Evolutionary conservation across 1,140 invertebrate genomes (phyloP), one percentile per base, ranked within the genome.

Genomic region (Drosophila truncata): DNA sequence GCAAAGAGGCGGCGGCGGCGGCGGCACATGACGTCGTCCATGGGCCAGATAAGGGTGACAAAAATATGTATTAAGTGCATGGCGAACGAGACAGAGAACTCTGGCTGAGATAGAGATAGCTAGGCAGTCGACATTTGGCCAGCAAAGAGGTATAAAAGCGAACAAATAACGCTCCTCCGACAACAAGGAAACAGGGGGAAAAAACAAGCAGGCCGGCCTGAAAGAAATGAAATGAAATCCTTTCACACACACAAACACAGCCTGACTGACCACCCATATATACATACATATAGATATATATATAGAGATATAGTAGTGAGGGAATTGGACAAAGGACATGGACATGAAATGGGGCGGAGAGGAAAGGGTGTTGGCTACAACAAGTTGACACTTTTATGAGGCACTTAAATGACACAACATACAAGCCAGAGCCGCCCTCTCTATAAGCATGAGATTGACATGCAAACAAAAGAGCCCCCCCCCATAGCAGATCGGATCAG

Each of bases 381-480:
- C 80, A 88, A 88, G 84, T 88, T 88, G 84, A 88, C 84, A 88
- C 84, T 88, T 88, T 88, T 88, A 88, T 88, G 84, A 88, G 84
- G 84, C 84, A 83, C 84, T 88, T 88, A 88, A 88, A 83, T 88
- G 84, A 88, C 84, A 88, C 75, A 86, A 76, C 78, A 78, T 80
- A 80, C 82, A 78, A 81, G 78, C 55, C 63, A 25, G 63, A 57
- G 42, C 55, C 37, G 61, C 69, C 69, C 69, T 72, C 69, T 72
- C 67, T 60, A 72, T 73, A 72, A 59, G 67, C 67, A 72, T 69
- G 71, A 71, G 82, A 86, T 86, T 86, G 82, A 75, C 82, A 86
- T 86, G 82, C 82, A 86, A 82, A 86, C 82, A 86, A 85, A 49
- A 54, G 66, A 52, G 47, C 16, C 31, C 31, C 18, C 20, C 31